Evolutionary conservation across 1,140 invertebrate genomes (phyloP).

Genomic region (Aphidius gifuensis): DNA sequence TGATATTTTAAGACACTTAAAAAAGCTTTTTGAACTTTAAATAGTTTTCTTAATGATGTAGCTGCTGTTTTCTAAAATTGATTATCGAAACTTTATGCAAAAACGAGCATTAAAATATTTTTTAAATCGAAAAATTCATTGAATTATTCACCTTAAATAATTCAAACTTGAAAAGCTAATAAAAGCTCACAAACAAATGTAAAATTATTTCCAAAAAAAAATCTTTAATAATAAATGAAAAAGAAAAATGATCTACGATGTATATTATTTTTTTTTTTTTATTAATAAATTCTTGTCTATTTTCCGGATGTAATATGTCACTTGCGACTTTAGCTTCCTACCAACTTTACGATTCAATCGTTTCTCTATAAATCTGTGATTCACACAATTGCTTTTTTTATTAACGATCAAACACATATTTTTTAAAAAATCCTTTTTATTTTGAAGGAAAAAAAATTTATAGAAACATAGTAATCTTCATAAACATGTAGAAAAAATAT

Average conservation of each 20-base stretch:
- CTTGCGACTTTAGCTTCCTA: slow-evolving; percentile 17
- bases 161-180: background rate
- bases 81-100: slow-evolving; percentile 19
- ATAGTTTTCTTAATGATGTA: slow-evolving; percentile 34
- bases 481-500: too few species aligned
- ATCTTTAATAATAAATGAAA: too few species aligned
- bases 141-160: background rate
- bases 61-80: slow-evolving; percentile 19
- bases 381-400: background rate
- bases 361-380: slow-evolving; percentile 21
- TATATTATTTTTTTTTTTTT: too few species aligned
- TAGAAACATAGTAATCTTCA: too few species aligned
- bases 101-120: background rate
- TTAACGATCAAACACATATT: too few species aligned
- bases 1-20: slow-evolving; percentile 23
- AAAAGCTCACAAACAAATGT: background rate
- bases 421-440: background rate
- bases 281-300: background rate
- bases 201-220: background rate
- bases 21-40: slow-evolving; percentile 33
- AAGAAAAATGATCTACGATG: too few species aligned
- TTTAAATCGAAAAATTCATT: background rate
- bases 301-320: slow-evolving; percentile 20
- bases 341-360: slow-evolving; percentile 3
- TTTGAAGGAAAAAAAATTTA: too few species aligned